A percentile compares a stretch with the other conserved stretches of the same genome.
Evolutionary conservation across 2,888 invertebrate species (phyloP).

Genomic region (Mythimna impura): DNA sequence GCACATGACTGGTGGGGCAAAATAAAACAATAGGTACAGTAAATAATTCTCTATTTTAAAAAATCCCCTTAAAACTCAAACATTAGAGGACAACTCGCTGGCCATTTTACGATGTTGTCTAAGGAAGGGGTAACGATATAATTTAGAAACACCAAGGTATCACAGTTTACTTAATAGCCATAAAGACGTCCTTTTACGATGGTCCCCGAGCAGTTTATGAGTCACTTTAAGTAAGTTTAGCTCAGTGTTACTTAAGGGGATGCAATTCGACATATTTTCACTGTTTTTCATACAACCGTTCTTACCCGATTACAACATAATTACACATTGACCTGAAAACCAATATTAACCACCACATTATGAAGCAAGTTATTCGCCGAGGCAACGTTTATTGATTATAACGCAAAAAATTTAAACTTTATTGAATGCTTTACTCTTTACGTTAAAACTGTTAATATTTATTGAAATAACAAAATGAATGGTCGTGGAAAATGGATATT

Average conservation of each 20-base stretch:
- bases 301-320: too few relatives aligned
- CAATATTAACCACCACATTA: not conserved
- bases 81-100: constrained; percentile 18
- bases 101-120: constrained; percentile 52
- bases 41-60: not conserved
- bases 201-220: constrained; percentile 44
- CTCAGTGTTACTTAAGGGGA: constrained; percentile 18
- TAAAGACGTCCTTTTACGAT: constrained; percentile 54
- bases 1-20: not conserved
- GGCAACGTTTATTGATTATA: constrained; percentile 5
- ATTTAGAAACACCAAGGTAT: constrained; percentile 49
- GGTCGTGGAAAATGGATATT: not conserved
- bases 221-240: constrained; percentile 25
- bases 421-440: constrained; percentile 1
- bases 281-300: too few relatives aligned
- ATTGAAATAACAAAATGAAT: constrained; percentile 1
- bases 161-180: constrained; percentile 52
- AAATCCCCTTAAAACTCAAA: not conserved
- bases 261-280: too few relatives aligned
- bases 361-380: not conserved
- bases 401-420: constrained; percentile 30
- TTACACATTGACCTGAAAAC: too few relatives aligned
- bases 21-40: not conserved
- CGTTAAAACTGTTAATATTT: not conserved
- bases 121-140: constrained; percentile 47